These are phyloP conservation scores for Calephelis perditalis DNA, from an alignment of 2,888 invertebrate genomes.

Conservation along the genomic window DNA sequence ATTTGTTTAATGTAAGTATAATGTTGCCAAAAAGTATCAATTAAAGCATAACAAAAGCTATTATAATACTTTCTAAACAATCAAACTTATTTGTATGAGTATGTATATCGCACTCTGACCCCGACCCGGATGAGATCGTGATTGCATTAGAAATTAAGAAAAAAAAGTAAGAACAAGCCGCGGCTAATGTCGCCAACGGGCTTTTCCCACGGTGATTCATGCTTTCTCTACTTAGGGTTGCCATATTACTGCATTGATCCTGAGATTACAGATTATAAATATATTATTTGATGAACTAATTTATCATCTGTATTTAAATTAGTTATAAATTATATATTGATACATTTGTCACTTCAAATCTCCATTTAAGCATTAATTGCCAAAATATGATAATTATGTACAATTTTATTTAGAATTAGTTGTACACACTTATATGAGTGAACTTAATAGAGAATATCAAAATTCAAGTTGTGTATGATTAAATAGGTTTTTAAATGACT, in stretches of 20 bases:
- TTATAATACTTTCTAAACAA: conserved; percentile 3
- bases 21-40: neutral
- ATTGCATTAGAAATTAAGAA: conserved; percentile 15
- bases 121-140: neutral
- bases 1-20: too few relatives aligned
- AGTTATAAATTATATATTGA: too few relatives aligned
- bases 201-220: conserved; percentile 16
- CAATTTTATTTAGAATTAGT: too few relatives aligned
- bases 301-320: too few relatives aligned
- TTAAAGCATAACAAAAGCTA: neutral
- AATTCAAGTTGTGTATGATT: too few relatives aligned
- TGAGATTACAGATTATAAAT: neutral
- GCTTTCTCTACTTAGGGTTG: neutral
- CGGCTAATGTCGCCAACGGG: conserved; percentile 18
- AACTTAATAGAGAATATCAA: too few relatives aligned
- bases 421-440: too few relatives aligned
- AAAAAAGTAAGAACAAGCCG: neutral
- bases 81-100: neutral
- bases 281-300: too few relatives aligned
- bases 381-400: too few relatives aligned
- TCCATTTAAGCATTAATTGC: too few relatives aligned
- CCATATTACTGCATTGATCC: neutral
- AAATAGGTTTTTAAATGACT: too few relatives aligned
- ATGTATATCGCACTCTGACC: conserved; percentile 10
- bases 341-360: too few relatives aligned